phyloP scores from a whole-genome alignment of 2,888 invertebrate species.

The Branchellion lobata region DNA sequence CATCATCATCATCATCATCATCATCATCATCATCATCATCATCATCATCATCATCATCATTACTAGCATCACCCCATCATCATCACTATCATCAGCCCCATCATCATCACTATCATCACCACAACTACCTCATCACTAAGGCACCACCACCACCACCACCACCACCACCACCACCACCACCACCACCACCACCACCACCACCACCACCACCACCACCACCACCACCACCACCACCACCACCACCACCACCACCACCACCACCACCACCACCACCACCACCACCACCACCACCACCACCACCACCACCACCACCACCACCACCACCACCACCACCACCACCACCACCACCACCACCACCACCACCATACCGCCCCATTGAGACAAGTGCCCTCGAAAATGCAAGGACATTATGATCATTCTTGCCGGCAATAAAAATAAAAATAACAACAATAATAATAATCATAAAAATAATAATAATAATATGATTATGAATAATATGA shows the following conservation, averaged over 20 bases:
- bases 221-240: not conserved
- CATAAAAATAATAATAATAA: too few species aligned
- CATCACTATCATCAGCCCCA: not conserved
- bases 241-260: not conserved
- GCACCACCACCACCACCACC: not conserved
- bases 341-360: not conserved
- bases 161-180: not conserved
- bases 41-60: slow-evolving; percentile 13
- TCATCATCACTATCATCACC: not conserved
- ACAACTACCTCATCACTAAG: too few species aligned
- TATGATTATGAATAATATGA: too few species aligned
- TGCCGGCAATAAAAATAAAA: not conserved
- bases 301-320: not conserved
- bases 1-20: slow-evolving; percentile 31
- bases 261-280: not conserved
- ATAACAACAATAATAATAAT: too few species aligned
- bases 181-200: not conserved
- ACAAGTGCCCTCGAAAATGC: not conserved
- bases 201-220: not conserved
- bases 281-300: not conserved
- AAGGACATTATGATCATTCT: not conserved
- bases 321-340: not conserved
- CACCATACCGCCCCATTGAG: not conserved
- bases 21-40: not conserved
- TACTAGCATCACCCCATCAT: not conserved